Evolutionary conservation across 2,888 invertebrate species (phyloP).

Genomic region (Psylliodes chrysocephalus): DNA sequence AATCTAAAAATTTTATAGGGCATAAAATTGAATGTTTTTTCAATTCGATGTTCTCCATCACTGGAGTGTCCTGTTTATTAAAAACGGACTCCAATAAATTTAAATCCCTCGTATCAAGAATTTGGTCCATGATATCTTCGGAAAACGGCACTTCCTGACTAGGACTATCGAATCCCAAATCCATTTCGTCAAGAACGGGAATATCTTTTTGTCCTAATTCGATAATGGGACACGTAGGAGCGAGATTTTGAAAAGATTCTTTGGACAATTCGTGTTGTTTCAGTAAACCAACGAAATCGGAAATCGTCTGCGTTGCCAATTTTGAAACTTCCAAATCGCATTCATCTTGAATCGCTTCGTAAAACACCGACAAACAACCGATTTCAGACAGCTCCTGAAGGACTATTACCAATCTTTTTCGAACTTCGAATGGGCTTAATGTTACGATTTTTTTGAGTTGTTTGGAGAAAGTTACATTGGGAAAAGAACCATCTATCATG

Average conservation of each 20-base stretch:
- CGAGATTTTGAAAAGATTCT: slow-evolving; percentile 50
- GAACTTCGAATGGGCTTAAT: slow-evolving; percentile 74
- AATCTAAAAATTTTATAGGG: slow-evolving; percentile 71
- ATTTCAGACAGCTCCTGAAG: slow-evolving; percentile 74
- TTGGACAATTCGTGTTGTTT: slow-evolving; percentile 68
- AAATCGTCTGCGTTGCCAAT: slow-evolving; percentile 68
- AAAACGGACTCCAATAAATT: slow-evolving; percentile 72
- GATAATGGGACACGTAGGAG: slow-evolving; percentile 38
- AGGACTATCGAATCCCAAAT: background rate
- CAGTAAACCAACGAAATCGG: slow-evolving; percentile 67
- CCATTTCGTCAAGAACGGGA: background rate
- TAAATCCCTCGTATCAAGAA: slow-evolving; percentile 72
- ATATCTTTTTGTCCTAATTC: background rate
- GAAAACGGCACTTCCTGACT: slow-evolving; percentile 58
- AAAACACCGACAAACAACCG: slow-evolving; percentile 77
- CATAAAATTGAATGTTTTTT: slow-evolving; percentile 64
- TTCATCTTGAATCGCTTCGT: slow-evolving; percentile 74
- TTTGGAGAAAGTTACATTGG: slow-evolving; percentile 81
- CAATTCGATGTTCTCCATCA: slow-evolving; percentile 51
- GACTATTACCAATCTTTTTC: slow-evolving; percentile 72
- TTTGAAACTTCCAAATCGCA: slow-evolving; percentile 79
- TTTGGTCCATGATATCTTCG: slow-evolving; percentile 70
- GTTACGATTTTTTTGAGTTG: slow-evolving; percentile 82
- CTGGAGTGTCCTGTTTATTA: slow-evolving; percentile 60
- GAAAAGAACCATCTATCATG: slow-evolving; percentile 85